These are phyloP conservation scores for Maniola jurtina DNA, from an alignment of 1,140 invertebrate species.

Conservation along the genomic window DNA sequence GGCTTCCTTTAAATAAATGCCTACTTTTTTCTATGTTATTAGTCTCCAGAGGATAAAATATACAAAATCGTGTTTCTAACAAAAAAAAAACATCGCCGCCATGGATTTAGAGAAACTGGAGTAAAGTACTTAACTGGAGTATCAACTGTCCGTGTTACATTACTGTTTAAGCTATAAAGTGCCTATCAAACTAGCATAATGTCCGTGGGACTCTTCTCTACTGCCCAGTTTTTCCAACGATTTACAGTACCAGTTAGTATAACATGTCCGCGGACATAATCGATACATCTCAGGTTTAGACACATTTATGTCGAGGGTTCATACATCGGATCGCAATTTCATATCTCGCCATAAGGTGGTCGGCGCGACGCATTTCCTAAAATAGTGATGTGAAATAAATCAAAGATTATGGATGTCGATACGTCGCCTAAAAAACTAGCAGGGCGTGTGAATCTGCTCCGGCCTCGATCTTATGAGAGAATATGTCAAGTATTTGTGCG, in stretches of 20 bases:
- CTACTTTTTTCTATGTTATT: too few species aligned
- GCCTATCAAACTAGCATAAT: slow-evolving; percentile 26
- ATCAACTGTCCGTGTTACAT: background rate
- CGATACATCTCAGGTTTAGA: slow-evolving; percentile 31
- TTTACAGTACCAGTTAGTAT: slow-evolving; percentile 12
- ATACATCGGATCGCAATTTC: slow-evolving; percentile 64
- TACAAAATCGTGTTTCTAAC: too few species aligned
- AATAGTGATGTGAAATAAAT: slow-evolving; percentile 77
- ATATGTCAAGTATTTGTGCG: slow-evolving; percentile 57
- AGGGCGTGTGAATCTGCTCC: slow-evolving; percentile 69
- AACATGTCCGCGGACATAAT: slow-evolving; percentile 42
- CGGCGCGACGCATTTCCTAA: slow-evolving; percentile 70
- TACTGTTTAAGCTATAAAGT: background rate
- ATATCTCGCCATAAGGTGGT: slow-evolving; percentile 66
- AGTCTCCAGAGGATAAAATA: too few species aligned
- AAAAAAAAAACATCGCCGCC: too few species aligned
- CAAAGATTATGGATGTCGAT: slow-evolving; percentile 64
- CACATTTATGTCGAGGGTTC: slow-evolving; percentile 50
- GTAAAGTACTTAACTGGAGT: too few species aligned
- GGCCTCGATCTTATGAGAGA: slow-evolving; percentile 62
- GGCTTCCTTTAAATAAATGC: too few species aligned
- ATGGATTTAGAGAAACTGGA: too few species aligned
- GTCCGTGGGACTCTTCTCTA: slow-evolving; percentile 37
- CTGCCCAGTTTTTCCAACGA: slow-evolving; percentile 33
- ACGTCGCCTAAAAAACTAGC: slow-evolving; percentile 59